phyloP scores from a whole-genome alignment of 1,140 invertebrate genomes.

The Listronotus oregonensis region DNA sequence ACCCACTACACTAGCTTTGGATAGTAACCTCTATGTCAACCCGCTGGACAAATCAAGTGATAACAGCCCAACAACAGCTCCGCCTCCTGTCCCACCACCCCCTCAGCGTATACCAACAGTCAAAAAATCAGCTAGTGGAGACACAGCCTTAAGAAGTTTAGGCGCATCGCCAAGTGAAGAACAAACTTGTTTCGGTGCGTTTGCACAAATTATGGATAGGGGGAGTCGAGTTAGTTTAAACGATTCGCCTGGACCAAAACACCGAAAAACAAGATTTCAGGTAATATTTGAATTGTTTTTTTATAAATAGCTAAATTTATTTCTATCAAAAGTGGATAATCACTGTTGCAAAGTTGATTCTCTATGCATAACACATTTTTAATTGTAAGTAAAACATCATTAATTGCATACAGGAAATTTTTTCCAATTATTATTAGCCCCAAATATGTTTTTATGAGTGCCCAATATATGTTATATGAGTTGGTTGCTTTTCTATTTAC shows the following conservation, averaged over 20 bases:
- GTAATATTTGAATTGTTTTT: slow-evolving; percentile 3
- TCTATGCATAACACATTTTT: no score
- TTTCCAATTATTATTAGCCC: no score
- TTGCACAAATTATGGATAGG: slow-evolving; percentile 59
- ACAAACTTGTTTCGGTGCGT: slow-evolving; percentile 56
- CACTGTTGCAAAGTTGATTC: no score
- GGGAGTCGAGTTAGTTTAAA: slow-evolving; percentile 68
- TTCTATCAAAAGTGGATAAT: no score
- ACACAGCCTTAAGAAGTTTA: slow-evolving; percentile 66
- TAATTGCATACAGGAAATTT: no score
- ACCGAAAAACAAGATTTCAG: slow-evolving; percentile 84
- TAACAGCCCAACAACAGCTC: slow-evolving; percentile 47
- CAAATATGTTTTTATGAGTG: no score
- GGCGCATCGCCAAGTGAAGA: slow-evolving; percentile 61
- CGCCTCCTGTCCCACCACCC: slow-evolving; percentile 42
- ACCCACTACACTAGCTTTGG: slow-evolving; percentile 56
- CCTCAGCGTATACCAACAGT: slow-evolving; percentile 58
- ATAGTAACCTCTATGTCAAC: slow-evolving; percentile 90
- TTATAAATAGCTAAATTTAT: no score
- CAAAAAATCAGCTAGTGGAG: slow-evolving; percentile 79
- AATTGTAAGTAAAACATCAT: no score
- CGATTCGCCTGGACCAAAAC: slow-evolving; percentile 75
- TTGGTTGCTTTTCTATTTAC: no score
- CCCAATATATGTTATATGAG: no score
- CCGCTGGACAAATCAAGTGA: slow-evolving; percentile 74